Evolutionary conservation across 2,797 vertebrate genomes (phyloP).

Genomic region (Moxostoma hubbsi): DNA sequence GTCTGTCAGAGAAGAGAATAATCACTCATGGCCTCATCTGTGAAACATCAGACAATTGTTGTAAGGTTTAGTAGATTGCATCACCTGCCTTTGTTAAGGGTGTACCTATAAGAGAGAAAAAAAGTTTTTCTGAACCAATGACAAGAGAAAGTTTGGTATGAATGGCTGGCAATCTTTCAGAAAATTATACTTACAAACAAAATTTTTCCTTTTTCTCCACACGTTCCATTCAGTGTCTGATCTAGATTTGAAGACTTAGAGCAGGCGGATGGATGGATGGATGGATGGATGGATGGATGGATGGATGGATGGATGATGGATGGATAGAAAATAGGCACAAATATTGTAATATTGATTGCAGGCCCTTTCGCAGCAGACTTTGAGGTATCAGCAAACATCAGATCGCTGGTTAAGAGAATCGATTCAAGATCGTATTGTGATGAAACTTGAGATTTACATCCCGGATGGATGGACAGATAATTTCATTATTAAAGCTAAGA

Average conservation of each 20-base stretch:
- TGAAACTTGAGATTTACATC: no score
- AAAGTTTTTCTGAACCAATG: conserved; percentile 22
- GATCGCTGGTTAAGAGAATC: no score
- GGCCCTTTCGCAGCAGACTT: no score
- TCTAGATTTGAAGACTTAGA: conserved; percentile 28
- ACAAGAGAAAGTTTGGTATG: conserved; percentile 24
- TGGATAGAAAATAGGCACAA: no score
- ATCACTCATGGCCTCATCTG: conserved; percentile 51
- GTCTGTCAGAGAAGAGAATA: conserved; percentile 26
- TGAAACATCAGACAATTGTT: conserved; percentile 50
- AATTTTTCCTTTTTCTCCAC: not conserved
- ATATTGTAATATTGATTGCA: no score
- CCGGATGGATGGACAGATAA: no score
- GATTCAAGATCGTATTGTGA: no score
- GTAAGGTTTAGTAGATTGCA: conserved; percentile 36
- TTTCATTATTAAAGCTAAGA: no score
- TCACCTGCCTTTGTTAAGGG: conserved; percentile 38
- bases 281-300: not conserved
- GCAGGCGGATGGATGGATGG: not conserved
- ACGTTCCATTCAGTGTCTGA: not conserved
- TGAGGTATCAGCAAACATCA: no score
- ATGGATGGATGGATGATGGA: no score
- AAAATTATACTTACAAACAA: conserved; percentile 27
- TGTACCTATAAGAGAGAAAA: conserved; percentile 9
- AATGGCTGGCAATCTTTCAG: conserved; percentile 36